Conservation (phyloP, 1,140 invertebrate species). For the Oryzaephilus surinamensis region DNA sequence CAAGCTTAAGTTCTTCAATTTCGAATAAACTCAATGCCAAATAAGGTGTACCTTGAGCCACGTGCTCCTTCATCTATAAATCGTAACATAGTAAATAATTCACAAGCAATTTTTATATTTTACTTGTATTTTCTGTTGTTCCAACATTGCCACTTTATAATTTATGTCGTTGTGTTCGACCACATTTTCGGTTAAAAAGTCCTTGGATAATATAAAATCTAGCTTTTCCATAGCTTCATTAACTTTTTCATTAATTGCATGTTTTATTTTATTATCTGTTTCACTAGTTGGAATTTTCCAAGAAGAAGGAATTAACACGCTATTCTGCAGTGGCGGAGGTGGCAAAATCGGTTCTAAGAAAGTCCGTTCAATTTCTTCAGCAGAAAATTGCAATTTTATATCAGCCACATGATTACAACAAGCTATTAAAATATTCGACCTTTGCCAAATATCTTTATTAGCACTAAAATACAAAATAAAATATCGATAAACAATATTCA, state of each 20-base stretch:
- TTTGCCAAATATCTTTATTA: slow-evolving; percentile 24
- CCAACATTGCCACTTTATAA: slow-evolving; percentile 29
- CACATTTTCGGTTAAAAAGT: slow-evolving; percentile 14
- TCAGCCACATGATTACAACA: slow-evolving; percentile 37
- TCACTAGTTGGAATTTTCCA: slow-evolving; percentile 16
- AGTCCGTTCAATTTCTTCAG: slow-evolving; percentile 14
- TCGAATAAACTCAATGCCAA: slow-evolving; percentile 34
- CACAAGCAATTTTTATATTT: neutral
- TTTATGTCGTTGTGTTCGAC: slow-evolving; percentile 22
- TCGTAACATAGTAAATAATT: slow-evolving; percentile 3
- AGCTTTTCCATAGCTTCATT: slow-evolving; percentile 12
- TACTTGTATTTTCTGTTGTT: slow-evolving; percentile 28
- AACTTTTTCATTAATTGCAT: slow-evolving; percentile 7
- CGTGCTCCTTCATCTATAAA: slow-evolving; percentile 34
- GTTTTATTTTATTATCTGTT: slow-evolving; percentile 1
- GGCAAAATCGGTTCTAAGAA: slow-evolving; percentile 21
- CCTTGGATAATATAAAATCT: slow-evolving; percentile 23
- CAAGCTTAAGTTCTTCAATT: slow-evolving; percentile 27
- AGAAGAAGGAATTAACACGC: slow-evolving; percentile 28
- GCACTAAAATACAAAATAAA: too few relatives aligned
- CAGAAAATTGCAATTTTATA: slow-evolving; percentile 21
- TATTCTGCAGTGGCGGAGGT: slow-evolving; percentile 34
- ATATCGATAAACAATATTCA: neutral
- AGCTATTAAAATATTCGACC: slow-evolving; percentile 32
- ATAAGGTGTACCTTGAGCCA: slow-evolving; percentile 38